Conservation (phyloP, 2,797 vertebrate genomes). For the Tapera naevia region DNA sequence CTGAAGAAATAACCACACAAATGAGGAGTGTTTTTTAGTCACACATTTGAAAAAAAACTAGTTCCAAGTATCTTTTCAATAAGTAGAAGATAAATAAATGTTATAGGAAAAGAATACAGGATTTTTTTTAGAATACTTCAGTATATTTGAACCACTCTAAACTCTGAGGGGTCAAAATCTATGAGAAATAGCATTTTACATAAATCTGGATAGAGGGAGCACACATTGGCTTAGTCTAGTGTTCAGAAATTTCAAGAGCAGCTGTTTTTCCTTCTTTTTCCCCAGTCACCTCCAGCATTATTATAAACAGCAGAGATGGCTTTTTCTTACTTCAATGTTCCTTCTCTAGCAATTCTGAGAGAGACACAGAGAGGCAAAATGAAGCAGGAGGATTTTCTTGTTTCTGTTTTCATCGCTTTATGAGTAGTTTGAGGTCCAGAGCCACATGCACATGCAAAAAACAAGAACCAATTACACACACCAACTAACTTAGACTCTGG, state of each 20-base stretch:
- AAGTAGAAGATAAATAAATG: neutral
- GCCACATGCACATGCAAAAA: neutral
- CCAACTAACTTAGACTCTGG: neutral
- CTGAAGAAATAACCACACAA: neutral
- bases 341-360: neutral
- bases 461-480: neutral
- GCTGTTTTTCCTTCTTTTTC: neutral
- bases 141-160: neutral
- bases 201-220: neutral
- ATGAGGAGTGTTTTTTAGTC: neutral
- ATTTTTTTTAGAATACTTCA: neutral
- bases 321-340: neutral
- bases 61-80: neutral
- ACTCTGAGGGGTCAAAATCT: neutral
- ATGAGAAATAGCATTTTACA: neutral
- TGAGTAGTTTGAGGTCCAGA: neutral
- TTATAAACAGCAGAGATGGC: neutral
- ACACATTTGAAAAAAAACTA: neutral
- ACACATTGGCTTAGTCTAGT: neutral
- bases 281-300: neutral
- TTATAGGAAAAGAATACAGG: neutral
- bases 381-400: neutral
- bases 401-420: neutral
- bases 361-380: neutral
- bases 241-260: slow-evolving; percentile 14